Conservation (phyloP, 2,888 invertebrate species). For the Imbricaverruca yamaguchii region DNA sequence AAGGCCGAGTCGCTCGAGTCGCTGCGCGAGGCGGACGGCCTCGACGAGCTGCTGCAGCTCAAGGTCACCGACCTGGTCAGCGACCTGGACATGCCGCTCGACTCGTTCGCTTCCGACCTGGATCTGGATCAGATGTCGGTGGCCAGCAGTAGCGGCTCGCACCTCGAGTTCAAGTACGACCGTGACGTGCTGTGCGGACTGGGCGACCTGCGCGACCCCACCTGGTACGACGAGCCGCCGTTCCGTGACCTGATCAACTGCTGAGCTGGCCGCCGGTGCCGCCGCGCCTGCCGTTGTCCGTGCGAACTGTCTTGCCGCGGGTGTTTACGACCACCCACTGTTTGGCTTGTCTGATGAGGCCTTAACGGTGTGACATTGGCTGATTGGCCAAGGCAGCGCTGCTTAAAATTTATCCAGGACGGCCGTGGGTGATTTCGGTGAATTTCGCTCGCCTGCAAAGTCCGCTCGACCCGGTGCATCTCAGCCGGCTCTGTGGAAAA, state of each 20-base stretch:
- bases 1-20: neutral
- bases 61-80: conserved; percentile 8
- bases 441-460: too few species aligned
- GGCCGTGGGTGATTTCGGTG: too few species aligned
- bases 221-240: neutral
- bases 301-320: too few species aligned
- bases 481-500: too few species aligned
- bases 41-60: conserved; percentile 15
- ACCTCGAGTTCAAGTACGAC: conserved; percentile 33
- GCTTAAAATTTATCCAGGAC: too few species aligned
- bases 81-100: conserved; percentile 32
- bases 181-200: conserved; percentile 29
- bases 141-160: conserved; percentile 33
- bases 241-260: conserved; percentile 15
- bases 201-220: neutral
- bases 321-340: neutral
- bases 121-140: conserved; percentile 31
- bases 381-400: too few species aligned
- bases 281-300: too few species aligned
- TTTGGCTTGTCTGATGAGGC: conserved; percentile 1
- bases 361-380: neutral
- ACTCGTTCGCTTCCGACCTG: conserved; percentile 32
- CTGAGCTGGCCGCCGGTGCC: neutral
- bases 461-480: too few species aligned
- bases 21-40: conserved; percentile 11